These are phyloP conservation scores for Spodoptera frugiperda DNA, from an alignment of 1,140 invertebrate species.

Conservation along the genomic window DNA sequence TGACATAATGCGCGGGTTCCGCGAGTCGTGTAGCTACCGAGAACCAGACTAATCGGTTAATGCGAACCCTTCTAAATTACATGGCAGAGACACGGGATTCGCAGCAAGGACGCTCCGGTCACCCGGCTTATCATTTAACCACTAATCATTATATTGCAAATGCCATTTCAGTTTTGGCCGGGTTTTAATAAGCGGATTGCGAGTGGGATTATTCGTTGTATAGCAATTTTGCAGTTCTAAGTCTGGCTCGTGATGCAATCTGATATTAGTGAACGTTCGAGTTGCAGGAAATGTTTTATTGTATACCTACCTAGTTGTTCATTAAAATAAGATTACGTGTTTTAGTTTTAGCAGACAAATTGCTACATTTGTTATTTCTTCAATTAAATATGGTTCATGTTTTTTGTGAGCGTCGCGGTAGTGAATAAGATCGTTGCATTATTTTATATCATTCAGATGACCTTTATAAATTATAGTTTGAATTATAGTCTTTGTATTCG, in stretches of 20 bases:
- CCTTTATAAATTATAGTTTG: not conserved
- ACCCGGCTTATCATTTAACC: slow-evolving; percentile 81
- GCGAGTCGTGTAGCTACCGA: slow-evolving; percentile 76
- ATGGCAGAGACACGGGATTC: slow-evolving; percentile 83
- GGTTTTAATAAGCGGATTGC: slow-evolving; percentile 74
- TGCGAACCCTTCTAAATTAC: slow-evolving; percentile 80
- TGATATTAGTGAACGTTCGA: slow-evolving; percentile 32
- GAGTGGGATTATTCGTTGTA: slow-evolving; percentile 64
- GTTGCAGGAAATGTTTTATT: slow-evolving; percentile 42
- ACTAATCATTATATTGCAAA: slow-evolving; percentile 80
- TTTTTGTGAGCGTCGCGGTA: slow-evolving; percentile 2
- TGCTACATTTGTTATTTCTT: slow-evolving; percentile 27
- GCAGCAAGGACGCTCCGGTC: slow-evolving; percentile 81
- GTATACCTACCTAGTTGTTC: slow-evolving; percentile 31
- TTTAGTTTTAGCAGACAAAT: slow-evolving; percentile 32
- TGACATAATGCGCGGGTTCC: slow-evolving; percentile 78
- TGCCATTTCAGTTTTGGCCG: slow-evolving; percentile 80
- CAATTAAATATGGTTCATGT: not conserved
- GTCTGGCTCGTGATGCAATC: slow-evolving; percentile 59
- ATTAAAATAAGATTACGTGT: slow-evolving; percentile 41
- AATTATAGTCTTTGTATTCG: not conserved
- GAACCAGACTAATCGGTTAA: slow-evolving; percentile 81
- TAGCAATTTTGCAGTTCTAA: slow-evolving; percentile 70
- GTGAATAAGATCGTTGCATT: not conserved
- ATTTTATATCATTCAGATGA: not conserved